Evolutionary conservation across 2,888 invertebrate species (phyloP).

Genomic region (Pyrrhosoma nymphula): DNA sequence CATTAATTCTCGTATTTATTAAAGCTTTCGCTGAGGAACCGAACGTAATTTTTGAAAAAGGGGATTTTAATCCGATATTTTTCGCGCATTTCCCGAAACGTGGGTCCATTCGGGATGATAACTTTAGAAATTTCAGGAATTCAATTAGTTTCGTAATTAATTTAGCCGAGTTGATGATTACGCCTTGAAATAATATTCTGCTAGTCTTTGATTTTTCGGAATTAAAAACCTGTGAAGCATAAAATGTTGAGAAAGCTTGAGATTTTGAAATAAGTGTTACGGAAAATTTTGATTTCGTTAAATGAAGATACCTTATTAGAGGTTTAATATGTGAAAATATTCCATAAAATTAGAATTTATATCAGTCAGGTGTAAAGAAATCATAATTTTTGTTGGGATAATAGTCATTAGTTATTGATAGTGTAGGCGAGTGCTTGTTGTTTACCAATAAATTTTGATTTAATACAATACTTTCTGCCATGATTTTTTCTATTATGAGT

Average conservation of each 20-base stretch:
- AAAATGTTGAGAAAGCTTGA: neutral
- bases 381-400: too few species aligned
- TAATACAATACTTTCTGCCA: too few species aligned
- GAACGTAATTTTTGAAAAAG: neutral
- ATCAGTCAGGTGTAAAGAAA: neutral
- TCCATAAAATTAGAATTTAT: too few species aligned
- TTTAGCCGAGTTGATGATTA: neutral
- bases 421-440: too few species aligned
- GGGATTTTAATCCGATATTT: neutral
- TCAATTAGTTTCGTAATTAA: constrained; percentile 26
- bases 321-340: neutral
- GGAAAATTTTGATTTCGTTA: neutral
- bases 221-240: neutral
- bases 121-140: neutral
- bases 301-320: neutral
- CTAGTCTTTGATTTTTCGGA: neutral
- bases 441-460: too few species aligned
- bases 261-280: neutral
- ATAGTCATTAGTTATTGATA: too few species aligned
- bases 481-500: too few species aligned
- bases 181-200: neutral
- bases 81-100: neutral
- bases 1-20: constrained; percentile 27
- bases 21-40: neutral
- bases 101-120: neutral